These are phyloP conservation scores for Ectemnius cavifrons DNA, from an alignment of 2,888 invertebrate genomes.

Conservation along the genomic window DNA sequence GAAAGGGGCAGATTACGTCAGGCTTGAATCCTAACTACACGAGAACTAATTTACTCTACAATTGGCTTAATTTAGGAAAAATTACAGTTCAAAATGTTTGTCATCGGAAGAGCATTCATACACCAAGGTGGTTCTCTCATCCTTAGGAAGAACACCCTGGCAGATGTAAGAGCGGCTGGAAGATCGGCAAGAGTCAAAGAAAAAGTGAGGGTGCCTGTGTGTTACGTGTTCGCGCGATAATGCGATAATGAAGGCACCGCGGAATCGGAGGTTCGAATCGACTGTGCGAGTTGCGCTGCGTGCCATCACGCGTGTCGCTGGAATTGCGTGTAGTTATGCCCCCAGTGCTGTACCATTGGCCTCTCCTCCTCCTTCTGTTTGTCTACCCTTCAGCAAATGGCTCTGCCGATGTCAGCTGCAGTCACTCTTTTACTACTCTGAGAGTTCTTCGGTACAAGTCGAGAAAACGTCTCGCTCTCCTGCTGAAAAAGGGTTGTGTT, in stretches of 20 bases:
- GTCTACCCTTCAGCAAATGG: slow-evolving; percentile 10
- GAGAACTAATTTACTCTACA: background rate
- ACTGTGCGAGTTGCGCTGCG: slow-evolving; percentile 48
- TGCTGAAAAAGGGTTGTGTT: too few species aligned
- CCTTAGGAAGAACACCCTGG: background rate
- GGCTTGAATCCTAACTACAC: slow-evolving; percentile 13
- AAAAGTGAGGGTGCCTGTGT: background rate
- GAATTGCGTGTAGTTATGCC: slow-evolving; percentile 60
- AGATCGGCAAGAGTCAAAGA: too few species aligned
- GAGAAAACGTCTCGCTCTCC: slow-evolving; percentile 17
- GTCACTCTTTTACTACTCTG: slow-evolving; percentile 1
- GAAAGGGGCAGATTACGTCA: slow-evolving; percentile 39
- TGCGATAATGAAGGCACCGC: slow-evolving; percentile 56
- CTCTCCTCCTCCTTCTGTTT: slow-evolving; percentile 5
- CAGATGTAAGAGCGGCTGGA: too few species aligned
- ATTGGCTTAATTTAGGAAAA: too few species aligned
- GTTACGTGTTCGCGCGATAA: slow-evolving; percentile 47
- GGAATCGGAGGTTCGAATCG: slow-evolving; percentile 52
- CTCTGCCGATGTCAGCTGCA: slow-evolving; percentile 14
- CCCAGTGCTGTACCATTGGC: slow-evolving; percentile 13
- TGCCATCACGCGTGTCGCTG: slow-evolving; percentile 61
- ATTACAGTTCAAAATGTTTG: background rate
- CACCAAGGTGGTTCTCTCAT: background rate
- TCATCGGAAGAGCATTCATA: too few species aligned
- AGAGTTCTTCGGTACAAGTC: background rate